These are phyloP conservation scores for Drosophila punjabiensis DNA, from an alignment of 1,140 invertebrate species.

Conservation along the genomic window DNA sequence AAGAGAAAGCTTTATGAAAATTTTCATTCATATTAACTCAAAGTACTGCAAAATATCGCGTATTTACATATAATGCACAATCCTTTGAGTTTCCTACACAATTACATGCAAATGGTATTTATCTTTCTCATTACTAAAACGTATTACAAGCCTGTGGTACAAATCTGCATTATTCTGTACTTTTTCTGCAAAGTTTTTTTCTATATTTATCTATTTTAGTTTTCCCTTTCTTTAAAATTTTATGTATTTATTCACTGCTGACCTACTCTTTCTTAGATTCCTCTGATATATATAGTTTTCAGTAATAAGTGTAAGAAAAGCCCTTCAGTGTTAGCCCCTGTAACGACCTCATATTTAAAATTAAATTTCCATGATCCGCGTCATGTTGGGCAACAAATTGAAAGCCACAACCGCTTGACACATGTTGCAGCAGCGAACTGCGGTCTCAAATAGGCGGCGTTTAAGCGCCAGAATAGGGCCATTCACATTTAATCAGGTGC, in stretches of 20 bases:
- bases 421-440: slow-evolving; percentile 1
- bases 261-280: accelerated
- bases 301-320: not conserved
- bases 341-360: slow-evolving; percentile 6
- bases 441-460: not conserved
- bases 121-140: too few relatives aligned
- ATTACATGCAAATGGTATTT: too few relatives aligned
- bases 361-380: slow-evolving; percentile 4
- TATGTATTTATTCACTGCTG: not conserved
- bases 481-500: slow-evolving; percentile 29
- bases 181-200: too few relatives aligned
- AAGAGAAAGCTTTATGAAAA: too few relatives aligned
- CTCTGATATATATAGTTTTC: not conserved
- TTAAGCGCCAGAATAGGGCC: not conserved
- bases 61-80: too few relatives aligned
- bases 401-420: slow-evolving; percentile 3
- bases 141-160: too few relatives aligned
- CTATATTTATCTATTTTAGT: not conserved
- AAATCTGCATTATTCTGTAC: too few relatives aligned
- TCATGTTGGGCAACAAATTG: slow-evolving; percentile 4
- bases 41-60: too few relatives aligned
- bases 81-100: too few relatives aligned
- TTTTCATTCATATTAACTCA: too few relatives aligned
- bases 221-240: not conserved
- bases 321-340: not conserved